Conservation (phyloP, 2,797 vertebrate genomes). For the Sebastes baramenuke region DNA sequence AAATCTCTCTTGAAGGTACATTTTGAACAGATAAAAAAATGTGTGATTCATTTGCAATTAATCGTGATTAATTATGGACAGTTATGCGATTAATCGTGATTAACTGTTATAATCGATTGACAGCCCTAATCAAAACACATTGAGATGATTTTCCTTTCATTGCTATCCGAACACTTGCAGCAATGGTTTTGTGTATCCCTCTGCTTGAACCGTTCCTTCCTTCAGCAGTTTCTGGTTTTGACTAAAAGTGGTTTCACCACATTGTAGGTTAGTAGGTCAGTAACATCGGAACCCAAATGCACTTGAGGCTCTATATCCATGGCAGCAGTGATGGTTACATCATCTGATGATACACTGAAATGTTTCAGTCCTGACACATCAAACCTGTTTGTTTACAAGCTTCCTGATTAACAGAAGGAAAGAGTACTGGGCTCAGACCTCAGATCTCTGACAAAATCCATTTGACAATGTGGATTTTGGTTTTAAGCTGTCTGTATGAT, state of each 20-base stretch:
- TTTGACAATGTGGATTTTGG: background rate
- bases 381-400: background rate
- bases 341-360: background rate
- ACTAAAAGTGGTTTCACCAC: background rate
- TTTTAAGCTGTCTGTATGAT: background rate
- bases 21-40: no score
- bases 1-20: no score
- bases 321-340: background rate
- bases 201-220: background rate
- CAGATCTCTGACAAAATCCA: background rate
- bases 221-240: background rate
- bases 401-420: background rate
- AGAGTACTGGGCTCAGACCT: no score
- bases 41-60: no score
- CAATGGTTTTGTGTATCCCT: background rate
- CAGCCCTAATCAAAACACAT: background rate
- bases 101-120: no score
- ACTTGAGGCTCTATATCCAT: background rate
- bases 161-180: background rate
- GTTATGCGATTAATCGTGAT: no score
- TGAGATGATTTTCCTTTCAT: background rate
- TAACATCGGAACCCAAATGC: background rate
- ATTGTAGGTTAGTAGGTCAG: constrained; percentile 33
- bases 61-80: no score
- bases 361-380: background rate